phyloP scores from a whole-genome alignment of 2,797 vertebrate species.

The Spinibarbus caldwelli region DNA sequence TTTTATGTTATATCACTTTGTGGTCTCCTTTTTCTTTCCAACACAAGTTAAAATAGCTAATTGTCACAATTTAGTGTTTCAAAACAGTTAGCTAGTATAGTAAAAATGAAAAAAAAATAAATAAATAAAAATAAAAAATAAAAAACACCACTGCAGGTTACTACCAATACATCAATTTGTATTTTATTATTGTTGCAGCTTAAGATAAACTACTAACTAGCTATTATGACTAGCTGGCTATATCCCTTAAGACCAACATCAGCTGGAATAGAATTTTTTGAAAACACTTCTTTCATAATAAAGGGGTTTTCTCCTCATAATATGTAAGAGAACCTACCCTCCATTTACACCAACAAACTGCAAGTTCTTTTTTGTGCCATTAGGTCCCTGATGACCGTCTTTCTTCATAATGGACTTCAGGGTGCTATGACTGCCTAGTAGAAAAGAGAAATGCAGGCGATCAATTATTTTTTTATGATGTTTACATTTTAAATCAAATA shows the following conservation, averaged over 20 bases:
- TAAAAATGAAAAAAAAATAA: too few relatives aligned
- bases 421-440: conserved; percentile 77
- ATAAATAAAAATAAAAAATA: too few relatives aligned
- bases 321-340: conserved; percentile 82
- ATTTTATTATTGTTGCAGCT: too few relatives aligned
- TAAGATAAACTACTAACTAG: too few relatives aligned
- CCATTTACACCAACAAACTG: conserved; percentile 98
- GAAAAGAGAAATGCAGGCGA: neutral
- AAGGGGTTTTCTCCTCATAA: neutral
- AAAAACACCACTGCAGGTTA: too few relatives aligned
- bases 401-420: conserved; percentile 99
- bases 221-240: too few relatives aligned
- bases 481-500: neutral
- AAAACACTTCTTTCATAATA: neutral
- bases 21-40: neutral
- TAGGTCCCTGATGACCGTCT: conserved; percentile 85
- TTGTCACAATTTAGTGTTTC: neutral
- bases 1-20: too few relatives aligned
- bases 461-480: neutral
- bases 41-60: neutral
- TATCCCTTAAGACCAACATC: too few relatives aligned
- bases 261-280: too few relatives aligned
- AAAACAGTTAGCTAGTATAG: neutral
- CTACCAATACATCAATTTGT: too few relatives aligned
- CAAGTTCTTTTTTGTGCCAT: conserved; percentile 92